Conservation (phyloP, 2,113 vertebrate species). For the Chamaetylas fuelleborni region DNA sequence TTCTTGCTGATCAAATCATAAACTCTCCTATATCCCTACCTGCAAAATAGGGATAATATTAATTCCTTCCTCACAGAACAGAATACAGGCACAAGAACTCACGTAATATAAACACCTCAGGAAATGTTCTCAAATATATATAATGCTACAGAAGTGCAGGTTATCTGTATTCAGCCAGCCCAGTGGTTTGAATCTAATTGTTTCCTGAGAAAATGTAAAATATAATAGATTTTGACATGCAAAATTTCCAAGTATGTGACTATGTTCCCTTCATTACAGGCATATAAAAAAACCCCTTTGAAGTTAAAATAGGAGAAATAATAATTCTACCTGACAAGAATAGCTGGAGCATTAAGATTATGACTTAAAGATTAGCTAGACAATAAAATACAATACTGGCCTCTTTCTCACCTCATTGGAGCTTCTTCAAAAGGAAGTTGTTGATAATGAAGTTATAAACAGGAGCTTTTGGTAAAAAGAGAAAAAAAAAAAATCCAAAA, state of each 20-base stretch:
- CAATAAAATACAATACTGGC: neutral
- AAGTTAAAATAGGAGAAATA: conserved; percentile 3
- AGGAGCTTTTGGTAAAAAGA: neutral
- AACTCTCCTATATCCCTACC: neutral
- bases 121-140: neutral
- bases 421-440: neutral
- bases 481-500: rapidly evolving
- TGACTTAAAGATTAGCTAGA: neutral
- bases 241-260: neutral
- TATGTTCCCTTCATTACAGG: neutral
- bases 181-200: neutral
- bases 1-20: neutral
- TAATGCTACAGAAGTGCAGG: neutral
- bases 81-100: neutral
- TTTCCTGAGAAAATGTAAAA: conserved; percentile 3
- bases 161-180: neutral
- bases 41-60: neutral
- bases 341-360: neutral
- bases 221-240: neutral
- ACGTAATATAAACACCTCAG: neutral
- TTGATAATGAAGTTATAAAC: neutral
- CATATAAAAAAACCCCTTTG: neutral
- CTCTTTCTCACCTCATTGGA: neutral
- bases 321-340: neutral
- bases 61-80: neutral